Percentiles rank a stretch among this genome's conserved stretches.
phyloP scores from a whole-genome alignment of 2,888 invertebrate genomes.

The Epirrita christyi region DNA sequence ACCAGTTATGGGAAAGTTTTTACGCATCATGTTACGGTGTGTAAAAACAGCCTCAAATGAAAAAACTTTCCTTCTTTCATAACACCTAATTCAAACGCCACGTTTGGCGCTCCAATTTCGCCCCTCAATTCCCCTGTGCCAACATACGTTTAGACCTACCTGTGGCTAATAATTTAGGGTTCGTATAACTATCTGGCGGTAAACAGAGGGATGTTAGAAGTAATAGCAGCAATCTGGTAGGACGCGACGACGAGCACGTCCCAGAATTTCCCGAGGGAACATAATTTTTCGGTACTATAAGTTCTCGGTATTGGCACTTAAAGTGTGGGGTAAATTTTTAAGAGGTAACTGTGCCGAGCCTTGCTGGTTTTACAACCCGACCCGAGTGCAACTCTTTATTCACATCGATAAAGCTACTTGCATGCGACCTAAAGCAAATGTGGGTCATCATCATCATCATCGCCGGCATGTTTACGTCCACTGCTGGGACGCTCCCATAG shows the following conservation, averaged over 20 bases:
- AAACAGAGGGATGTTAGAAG: conserved; percentile 74
- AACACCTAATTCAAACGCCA: conserved; percentile 32
- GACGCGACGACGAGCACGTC: conserved; percentile 62
- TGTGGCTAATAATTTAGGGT: conserved; percentile 71
- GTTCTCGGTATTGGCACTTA: conserved; percentile 45
- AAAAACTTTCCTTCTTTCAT: conserved; percentile 32
- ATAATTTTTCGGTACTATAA: conserved; percentile 52
- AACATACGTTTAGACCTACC: conserved; percentile 40
- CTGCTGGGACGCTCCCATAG: too few relatives aligned
- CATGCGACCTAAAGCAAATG: too few relatives aligned
- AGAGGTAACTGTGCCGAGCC: not conserved
- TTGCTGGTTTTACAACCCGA: not conserved
- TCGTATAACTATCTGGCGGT: conserved; percentile 72
- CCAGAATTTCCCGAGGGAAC: conserved; percentile 76
- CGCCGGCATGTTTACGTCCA: too few relatives aligned
- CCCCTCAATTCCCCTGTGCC: conserved; percentile 32
- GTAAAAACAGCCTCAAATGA: conserved; percentile 7
- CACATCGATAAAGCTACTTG: too few relatives aligned
- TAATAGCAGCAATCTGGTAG: conserved; percentile 79
- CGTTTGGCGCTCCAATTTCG: conserved; percentile 50
- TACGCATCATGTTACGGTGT: too few relatives aligned
- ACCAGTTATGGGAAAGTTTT: too few relatives aligned
- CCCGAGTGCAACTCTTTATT: too few relatives aligned
- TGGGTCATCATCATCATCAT: too few relatives aligned
- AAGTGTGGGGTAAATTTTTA: conserved; percentile 20